Conservation (phyloP, 53 echinoderm and acorn worm genomes). For the Henricia sp. region DNA sequence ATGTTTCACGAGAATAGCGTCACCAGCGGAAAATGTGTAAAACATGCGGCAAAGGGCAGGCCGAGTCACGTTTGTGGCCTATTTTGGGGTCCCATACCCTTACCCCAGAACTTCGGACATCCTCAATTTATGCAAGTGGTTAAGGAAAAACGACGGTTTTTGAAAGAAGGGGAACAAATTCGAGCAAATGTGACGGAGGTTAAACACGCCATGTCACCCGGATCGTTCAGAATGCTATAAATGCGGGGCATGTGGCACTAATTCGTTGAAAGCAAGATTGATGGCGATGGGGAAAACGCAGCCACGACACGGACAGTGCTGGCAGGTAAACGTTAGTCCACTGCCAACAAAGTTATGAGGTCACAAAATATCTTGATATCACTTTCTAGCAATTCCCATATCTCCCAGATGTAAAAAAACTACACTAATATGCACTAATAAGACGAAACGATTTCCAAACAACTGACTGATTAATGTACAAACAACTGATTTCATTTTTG, state of each 20-base stretch:
- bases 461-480: too few species aligned
- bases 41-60: constrained; percentile 49
- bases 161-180: too few species aligned
- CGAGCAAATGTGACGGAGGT: constrained; percentile 35
- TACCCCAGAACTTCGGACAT: neutral
- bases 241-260: constrained; percentile 37
- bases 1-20: constrained; percentile 52
- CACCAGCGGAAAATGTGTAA: constrained; percentile 49
- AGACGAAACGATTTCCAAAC: too few species aligned
- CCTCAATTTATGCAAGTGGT: constrained; percentile 11
- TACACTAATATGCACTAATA: too few species aligned
- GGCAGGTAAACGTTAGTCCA: neutral
- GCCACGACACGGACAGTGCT: constrained; percentile 25
- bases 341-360: constrained; percentile 42
- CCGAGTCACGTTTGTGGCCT: constrained; percentile 40
- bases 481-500: too few species aligned
- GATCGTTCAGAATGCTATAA: constrained; percentile 25
- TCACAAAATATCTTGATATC: too few species aligned
- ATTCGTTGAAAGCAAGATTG: constrained; percentile 48
- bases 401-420: too few species aligned
- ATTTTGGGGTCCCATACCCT: neutral
- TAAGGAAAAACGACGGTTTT: neutral
- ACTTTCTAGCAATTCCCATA: too few species aligned
- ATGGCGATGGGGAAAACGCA: constrained; percentile 5
- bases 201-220: constrained; percentile 55